Conservation (phyloP, 2,113 vertebrate genomes). For the Hystrix brachyura region DNA sequence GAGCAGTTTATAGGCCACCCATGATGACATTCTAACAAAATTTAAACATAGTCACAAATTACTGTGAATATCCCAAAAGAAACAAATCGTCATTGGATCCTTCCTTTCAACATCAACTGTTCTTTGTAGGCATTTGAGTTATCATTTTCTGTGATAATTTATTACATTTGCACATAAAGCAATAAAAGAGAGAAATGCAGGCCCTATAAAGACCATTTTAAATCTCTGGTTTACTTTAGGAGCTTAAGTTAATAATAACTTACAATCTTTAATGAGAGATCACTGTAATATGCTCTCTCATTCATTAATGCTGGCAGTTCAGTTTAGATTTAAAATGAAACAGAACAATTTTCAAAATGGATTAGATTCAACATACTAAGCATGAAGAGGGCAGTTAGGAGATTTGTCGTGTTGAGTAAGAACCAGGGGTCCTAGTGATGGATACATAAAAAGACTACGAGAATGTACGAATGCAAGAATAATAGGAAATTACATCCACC, state of each 20-base stretch:
- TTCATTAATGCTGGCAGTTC: not conserved
- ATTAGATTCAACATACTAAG: slow-evolving; percentile 24
- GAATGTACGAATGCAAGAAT: not conserved
- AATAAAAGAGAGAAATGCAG: not conserved
- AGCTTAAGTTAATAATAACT: not conserved
- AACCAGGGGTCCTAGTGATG: not conserved
- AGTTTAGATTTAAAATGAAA: not conserved
- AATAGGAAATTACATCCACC: not conserved
- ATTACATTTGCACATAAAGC: not conserved
- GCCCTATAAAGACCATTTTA: not conserved
- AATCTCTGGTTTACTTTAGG: not conserved
- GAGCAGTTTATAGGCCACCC: not conserved
- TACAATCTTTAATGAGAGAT: not conserved
- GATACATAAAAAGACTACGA: not conserved
- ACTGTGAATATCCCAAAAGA: not conserved
- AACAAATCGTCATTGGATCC: not conserved
- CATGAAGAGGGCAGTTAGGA: not conserved
- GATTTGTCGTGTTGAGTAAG: not conserved
- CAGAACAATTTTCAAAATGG: not conserved
- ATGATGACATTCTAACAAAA: not conserved
- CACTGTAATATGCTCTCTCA: not conserved
- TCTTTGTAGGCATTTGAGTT: not conserved
- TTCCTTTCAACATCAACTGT: not conserved
- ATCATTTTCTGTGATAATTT: not conserved
- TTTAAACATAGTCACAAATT: not conserved